A percentile compares a stretch with the other conserved stretches of the same genome.
These are phyloP conservation scores for Numenius phaeopus DNA, from an alignment of 2,797 vertebrate species.

Conservation along the genomic window DNA sequence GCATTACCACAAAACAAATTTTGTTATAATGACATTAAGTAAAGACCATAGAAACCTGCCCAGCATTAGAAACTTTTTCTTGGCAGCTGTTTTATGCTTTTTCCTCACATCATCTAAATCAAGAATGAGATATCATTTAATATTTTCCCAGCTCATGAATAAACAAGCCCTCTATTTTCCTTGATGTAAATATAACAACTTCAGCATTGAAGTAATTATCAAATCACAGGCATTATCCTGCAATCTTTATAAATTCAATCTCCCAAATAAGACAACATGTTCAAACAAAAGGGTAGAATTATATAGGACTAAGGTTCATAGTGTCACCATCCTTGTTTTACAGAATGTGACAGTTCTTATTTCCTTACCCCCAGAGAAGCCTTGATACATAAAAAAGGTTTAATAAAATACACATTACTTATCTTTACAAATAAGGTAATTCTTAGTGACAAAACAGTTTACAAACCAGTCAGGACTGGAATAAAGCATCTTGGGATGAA, in stretches of 20 bases:
- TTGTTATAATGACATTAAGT: slow-evolving; percentile 39
- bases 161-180: slow-evolving; percentile 9
- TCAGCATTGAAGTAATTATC: slow-evolving; percentile 28
- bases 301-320: neutral
- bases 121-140: slow-evolving; percentile 22
- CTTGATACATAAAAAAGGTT: neutral
- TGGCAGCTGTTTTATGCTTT: neutral
- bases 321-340: neutral
- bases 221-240: neutral
- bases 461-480: neutral
- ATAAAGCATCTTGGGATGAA: neutral
- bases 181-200: slow-evolving; percentile 32
- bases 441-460: neutral
- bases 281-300: neutral
- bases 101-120: slow-evolving; percentile 20
- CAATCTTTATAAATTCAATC: slow-evolving; percentile 10
- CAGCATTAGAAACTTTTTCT: slow-evolving; percentile 1
- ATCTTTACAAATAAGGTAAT: neutral
- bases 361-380: neutral
- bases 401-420: neutral
- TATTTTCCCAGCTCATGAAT: slow-evolving; percentile 38
- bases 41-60: slow-evolving; percentile 38
- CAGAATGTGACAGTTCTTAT: neutral
- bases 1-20: slow-evolving; percentile 63
- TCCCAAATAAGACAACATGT: neutral